Conservation (phyloP, 2,797 vertebrate species). For the Oreochromis grahami region DNA sequence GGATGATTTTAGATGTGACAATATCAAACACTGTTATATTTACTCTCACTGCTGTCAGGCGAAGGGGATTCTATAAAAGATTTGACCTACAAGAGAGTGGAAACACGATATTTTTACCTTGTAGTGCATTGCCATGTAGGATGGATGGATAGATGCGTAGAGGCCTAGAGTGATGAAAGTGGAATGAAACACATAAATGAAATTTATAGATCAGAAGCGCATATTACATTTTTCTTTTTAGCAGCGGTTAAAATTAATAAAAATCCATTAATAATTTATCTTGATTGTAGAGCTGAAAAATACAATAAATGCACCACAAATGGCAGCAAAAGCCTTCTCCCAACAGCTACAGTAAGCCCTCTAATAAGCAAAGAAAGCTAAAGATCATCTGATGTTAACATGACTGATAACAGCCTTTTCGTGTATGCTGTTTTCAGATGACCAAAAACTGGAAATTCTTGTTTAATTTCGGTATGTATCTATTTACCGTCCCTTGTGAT, state of each 20-base stretch:
- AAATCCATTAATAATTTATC: slow-evolving; percentile 80
- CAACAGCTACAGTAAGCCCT: slow-evolving; percentile 28
- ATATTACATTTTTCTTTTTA: slow-evolving; percentile 74
- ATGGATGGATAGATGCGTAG: slow-evolving; percentile 44
- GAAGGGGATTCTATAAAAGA: slow-evolving; percentile 16
- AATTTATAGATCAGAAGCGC: slow-evolving; percentile 54
- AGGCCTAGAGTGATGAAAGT: slow-evolving; percentile 44
- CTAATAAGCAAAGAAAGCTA: slow-evolving; percentile 51
- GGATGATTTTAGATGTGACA: slow-evolving; percentile 36
- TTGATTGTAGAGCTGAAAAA: slow-evolving; percentile 81
- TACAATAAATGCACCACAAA: slow-evolving; percentile 82
- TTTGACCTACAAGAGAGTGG: slow-evolving; percentile 23
- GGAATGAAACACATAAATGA: slow-evolving; percentile 30
- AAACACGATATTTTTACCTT: slow-evolving; percentile 30
- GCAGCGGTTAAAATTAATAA: slow-evolving; percentile 71
- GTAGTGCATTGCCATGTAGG: slow-evolving; percentile 26
- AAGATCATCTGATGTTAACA: neutral
- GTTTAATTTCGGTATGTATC: neutral
- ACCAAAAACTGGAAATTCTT: neutral
- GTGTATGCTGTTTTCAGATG: rapidly evolving
- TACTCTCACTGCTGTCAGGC: slow-evolving; percentile 26
- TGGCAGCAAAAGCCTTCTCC: slow-evolving; percentile 77
- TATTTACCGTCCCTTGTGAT: neutral
- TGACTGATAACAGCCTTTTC: neutral
- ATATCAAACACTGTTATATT: slow-evolving; percentile 29